phyloP scores from a whole-genome alignment of 2,113 vertebrate genomes.

The Eonycteris spelaea region DNA sequence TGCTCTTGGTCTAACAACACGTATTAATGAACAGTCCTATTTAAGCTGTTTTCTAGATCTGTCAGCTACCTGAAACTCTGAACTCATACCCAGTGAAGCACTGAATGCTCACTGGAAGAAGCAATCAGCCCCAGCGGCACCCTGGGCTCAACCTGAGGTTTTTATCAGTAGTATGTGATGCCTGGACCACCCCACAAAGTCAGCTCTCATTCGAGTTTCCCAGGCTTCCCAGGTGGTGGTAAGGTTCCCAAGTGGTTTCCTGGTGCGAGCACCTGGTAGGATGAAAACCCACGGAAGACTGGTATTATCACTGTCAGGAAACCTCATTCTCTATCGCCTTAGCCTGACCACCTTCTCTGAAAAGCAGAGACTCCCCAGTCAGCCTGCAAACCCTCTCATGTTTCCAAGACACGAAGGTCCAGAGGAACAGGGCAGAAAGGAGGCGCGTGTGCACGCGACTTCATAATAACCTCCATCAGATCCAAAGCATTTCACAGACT shows the following conservation, averaged over 20 bases:
- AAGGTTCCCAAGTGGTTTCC: not conserved
- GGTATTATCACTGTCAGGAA: not conserved
- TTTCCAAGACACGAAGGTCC: not conserved
- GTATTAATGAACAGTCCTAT: not conserved
- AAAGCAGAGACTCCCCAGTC: not conserved
- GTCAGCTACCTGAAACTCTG: not conserved
- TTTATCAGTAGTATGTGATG: not conserved
- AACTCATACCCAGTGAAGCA: not conserved
- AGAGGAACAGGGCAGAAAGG: not conserved
- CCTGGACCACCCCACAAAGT: not conserved
- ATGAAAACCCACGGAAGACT: not conserved
- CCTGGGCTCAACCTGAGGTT: not conserved
- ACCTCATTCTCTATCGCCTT: not conserved
- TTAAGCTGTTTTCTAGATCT: not conserved
- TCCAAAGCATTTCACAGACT: not conserved
- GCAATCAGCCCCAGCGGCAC: not conserved
- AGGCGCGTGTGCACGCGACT: fast-evolving
- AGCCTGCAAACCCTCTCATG: not conserved
- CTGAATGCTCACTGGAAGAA: not conserved
- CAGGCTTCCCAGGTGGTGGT: not conserved
- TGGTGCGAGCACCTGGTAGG: not conserved
- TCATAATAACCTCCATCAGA: not conserved
- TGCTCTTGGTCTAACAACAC: not conserved
- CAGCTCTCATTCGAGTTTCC: not conserved
- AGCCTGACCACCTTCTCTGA: not conserved